Base-by-base conservation (phyloP, 2,888 invertebrate genomes). In the Hymenopus coronatus region DNA sequence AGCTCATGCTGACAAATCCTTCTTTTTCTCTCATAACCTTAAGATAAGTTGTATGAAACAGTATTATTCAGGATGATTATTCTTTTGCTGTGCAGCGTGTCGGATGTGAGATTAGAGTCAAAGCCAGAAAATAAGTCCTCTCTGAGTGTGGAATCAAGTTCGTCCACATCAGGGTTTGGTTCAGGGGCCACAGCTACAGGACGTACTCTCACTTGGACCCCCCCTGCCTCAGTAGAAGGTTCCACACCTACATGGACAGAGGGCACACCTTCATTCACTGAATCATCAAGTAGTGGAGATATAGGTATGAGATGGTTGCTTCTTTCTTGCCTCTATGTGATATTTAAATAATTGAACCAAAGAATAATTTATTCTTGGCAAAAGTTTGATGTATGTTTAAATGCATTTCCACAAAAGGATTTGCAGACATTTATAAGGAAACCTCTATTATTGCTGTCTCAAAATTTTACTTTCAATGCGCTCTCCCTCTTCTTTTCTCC, bases 211-310 rank as follows among this genome's bases (percentile, higher is more conserved):
- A 95, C 96, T 91, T 97, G 97, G 97, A 97, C 97, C 28, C 97
- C 97, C 33, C 97, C 97, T 1, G 96, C 97, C 86, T 97, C 97
- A 85, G 97, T 97, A 89, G 97, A 98, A 93, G 97, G 97, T 83
- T 97, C 97, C 12, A 99, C 99, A 82, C 98, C 99, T n/a, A 99
- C 99, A 84, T 99, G 98, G 97, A 99, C 99, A 86, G 99, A 99
- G 94, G 99, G 99, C 92, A 99, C 99, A 91, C 99, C 99, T 90
- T 98, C 98, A 93, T 99, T 98, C 94, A 99, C 99, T 82, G 98
- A 98, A 93, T 99, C 98, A 92, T 98, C 98, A 94, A 98, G 98
- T 94, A 97, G 97, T 94, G 96, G 96, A 92, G 97, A 98, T 94
- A 96, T 96, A 94, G 97, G 97, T 96, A 94, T 82, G 20, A n/a